Conservation (phyloP, 2,888 invertebrate genomes). For the Phlogophora meticulosa region DNA sequence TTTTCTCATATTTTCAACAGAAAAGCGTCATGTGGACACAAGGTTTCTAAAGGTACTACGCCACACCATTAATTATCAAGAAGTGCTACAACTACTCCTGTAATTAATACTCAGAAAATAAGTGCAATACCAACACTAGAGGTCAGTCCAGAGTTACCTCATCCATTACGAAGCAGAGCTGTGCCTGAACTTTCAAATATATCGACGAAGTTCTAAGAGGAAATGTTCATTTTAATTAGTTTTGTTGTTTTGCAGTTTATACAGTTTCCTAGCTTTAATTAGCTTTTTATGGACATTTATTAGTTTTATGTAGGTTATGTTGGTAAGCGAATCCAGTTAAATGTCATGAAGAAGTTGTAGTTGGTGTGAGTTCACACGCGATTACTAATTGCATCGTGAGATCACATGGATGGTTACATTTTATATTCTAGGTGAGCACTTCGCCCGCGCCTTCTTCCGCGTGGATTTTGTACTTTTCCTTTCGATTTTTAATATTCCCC, state of each 20-base stretch:
- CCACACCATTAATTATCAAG: constrained; percentile 6
- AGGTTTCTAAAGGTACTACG: not conserved
- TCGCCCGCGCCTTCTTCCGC: too few species aligned
- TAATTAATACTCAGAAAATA: constrained; percentile 31
- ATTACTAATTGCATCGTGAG: not conserved
- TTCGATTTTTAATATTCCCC: too few species aligned
- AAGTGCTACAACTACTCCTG: not conserved
- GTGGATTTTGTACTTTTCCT: too few species aligned
- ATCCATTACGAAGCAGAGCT: constrained; percentile 51
- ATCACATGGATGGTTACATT: not conserved
- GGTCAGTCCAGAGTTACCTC: constrained; percentile 25
- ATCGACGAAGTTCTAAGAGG: constrained; percentile 53
- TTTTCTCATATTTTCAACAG: not conserved
- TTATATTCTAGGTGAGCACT: not conserved
- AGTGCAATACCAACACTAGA: constrained; percentile 36
- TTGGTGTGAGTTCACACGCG: not conserved
- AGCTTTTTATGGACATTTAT: constrained; percentile 19
- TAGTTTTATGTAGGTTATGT: too few species aligned
- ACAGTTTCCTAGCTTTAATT: constrained; percentile 47
- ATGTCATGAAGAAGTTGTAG: constrained; percentile 13
- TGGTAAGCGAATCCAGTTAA: constrained; percentile 5
- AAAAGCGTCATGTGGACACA: not conserved
- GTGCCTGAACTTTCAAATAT: constrained; percentile 55
- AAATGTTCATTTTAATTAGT: constrained; percentile 58
- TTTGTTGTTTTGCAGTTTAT: constrained; percentile 44